Percentiles rank a stretch among this genome's conserved stretches.
These are phyloP conservation scores for Heliconius melpomene DNA, from an alignment of 1,140 invertebrate species.

Conservation along the genomic window DNA sequence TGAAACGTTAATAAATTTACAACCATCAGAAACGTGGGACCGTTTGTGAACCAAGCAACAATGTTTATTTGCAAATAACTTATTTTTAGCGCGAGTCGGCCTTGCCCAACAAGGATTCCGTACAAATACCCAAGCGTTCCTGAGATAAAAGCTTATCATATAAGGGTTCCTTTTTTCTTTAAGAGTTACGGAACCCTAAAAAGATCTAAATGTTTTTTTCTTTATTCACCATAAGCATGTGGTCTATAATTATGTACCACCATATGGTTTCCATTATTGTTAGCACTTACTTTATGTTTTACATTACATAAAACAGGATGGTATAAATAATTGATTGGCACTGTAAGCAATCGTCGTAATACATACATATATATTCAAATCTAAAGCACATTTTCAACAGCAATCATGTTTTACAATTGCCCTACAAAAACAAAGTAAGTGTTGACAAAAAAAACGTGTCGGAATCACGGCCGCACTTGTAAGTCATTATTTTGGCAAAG, in stretches of 20 bases:
- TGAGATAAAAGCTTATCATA: no score
- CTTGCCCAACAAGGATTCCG: no score
- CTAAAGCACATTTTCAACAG: not conserved
- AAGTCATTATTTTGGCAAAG: constrained; percentile 29
- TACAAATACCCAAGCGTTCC: no score
- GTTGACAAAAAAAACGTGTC: constrained; percentile 14
- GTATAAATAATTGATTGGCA: not conserved
- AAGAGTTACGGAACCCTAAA: no score
- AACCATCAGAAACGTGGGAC: no score
- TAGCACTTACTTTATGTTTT: not conserved
- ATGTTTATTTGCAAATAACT: no score
- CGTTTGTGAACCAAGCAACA: no score
- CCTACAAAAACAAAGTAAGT: constrained; percentile 11
- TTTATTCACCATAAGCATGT: not conserved
- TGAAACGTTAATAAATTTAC: no score
- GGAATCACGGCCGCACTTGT: constrained; percentile 3
- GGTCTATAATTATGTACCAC: not conserved
- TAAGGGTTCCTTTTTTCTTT: no score
- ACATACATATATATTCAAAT: not conserved
- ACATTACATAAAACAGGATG: not conserved
- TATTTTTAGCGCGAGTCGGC: no score
- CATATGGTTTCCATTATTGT: not conserved
- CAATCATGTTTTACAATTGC: not conserved
- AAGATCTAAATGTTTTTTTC: not conserved
- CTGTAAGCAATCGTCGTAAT: not conserved